Conservation (phyloP, 2,888 invertebrate species). For the Leptinotarsa rubiginosa region DNA sequence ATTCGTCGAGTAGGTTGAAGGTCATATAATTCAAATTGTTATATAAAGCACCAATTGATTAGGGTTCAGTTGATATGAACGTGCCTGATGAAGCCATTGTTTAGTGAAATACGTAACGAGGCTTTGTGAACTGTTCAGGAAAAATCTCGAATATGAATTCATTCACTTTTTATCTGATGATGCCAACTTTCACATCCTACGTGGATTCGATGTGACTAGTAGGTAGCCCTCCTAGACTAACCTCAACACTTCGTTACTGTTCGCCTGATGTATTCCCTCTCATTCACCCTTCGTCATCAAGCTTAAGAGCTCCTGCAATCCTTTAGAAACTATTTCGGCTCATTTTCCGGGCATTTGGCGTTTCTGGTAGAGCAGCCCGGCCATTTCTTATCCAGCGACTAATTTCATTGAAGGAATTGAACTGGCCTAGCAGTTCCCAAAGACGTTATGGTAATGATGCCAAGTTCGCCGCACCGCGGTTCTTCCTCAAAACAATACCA, state of each 20-base stretch:
- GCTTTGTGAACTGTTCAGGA: too few species aligned
- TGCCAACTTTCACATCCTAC: too few species aligned
- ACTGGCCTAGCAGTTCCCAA: slow-evolving; percentile 44
- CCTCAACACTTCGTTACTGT: not conserved
- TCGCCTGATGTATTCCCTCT: not conserved
- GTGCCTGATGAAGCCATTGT: too few species aligned
- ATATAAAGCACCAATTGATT: too few species aligned
- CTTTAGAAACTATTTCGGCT: not conserved
- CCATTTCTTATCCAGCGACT: slow-evolving; percentile 7
- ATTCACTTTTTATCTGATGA: too few species aligned
- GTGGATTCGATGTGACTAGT: too few species aligned
- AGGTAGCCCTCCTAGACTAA: not conserved
- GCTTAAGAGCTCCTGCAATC: not conserved
- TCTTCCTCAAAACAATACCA: slow-evolving; percentile 57
- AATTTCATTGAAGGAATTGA: slow-evolving; percentile 26
- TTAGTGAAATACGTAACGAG: too few species aligned
- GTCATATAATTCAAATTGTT: too few species aligned
- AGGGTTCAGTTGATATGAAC: too few species aligned
- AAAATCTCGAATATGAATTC: too few species aligned
- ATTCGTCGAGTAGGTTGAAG: too few species aligned
- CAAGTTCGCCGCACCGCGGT: slow-evolving; percentile 47
- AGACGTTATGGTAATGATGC: slow-evolving; percentile 57
- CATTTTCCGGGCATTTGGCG: not conserved
- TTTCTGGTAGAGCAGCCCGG: not conserved
- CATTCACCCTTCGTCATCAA: not conserved